Conservation (phyloP, 2,113 vertebrate species). For the Chaetorhynchus papuensis region DNA sequence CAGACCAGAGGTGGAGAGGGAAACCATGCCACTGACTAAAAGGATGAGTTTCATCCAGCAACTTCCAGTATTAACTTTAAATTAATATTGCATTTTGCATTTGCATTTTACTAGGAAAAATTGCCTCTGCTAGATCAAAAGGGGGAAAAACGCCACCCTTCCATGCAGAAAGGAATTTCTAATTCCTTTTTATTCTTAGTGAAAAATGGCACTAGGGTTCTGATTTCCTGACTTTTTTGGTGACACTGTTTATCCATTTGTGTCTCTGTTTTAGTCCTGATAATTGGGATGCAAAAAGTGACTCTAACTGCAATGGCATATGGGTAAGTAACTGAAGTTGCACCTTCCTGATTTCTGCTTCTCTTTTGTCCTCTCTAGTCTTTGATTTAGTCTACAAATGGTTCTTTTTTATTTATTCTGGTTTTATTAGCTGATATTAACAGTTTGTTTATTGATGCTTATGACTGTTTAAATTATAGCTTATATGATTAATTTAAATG, state of each 20-base stretch:
- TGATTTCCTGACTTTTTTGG: not conserved
- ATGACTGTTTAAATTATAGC: slow-evolving; percentile 13
- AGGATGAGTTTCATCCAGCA: not conserved
- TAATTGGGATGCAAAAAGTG: slow-evolving; percentile 68
- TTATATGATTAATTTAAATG: not conserved
- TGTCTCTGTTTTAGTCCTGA: slow-evolving; percentile 58
- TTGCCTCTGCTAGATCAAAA: not conserved
- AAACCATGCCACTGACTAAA: not conserved
- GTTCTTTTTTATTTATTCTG: not conserved
- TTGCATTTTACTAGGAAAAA: not conserved
- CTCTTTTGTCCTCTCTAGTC: not conserved
- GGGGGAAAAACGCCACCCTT: accelerated
- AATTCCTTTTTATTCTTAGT: not conserved
- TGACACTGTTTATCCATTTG: not conserved
- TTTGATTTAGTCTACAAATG: not conserved
- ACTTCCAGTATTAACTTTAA: not conserved
- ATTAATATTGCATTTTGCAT: not conserved
- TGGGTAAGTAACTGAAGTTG: slow-evolving; percentile 66
- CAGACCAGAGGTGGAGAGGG: not conserved
- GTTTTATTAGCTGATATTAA: not conserved
- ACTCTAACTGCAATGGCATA: slow-evolving; percentile 81
- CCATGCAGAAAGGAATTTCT: not conserved
- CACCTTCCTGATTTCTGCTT: not conserved
- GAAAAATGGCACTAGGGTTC: not conserved
- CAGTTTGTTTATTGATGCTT: not conserved